These are phyloP conservation scores for Heteropelma amictum DNA, from an alignment of 2,888 invertebrate species.

Conservation along the genomic window DNA sequence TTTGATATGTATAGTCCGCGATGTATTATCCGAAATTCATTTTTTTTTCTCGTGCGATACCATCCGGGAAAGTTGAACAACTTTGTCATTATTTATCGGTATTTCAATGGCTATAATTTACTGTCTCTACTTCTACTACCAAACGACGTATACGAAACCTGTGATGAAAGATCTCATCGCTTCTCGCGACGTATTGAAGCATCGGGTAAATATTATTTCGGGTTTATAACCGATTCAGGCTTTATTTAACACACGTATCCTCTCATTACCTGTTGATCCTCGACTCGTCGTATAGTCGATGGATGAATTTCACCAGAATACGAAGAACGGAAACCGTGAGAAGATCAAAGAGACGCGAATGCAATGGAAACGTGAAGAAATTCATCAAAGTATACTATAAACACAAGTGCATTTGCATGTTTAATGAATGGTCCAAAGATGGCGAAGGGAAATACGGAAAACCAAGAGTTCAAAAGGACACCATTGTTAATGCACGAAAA, in stretches of 20 bases:
- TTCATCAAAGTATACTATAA: too few relatives aligned
- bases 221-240: conserved; percentile 37
- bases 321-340: too few relatives aligned
- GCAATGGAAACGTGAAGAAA: too few relatives aligned
- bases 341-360: too few relatives aligned
- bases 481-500: not conserved
- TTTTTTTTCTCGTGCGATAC: not conserved
- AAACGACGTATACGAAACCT: conserved; percentile 42
- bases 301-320: not conserved
- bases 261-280: conserved; percentile 46
- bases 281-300: not conserved
- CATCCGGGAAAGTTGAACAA: conserved; percentile 6
- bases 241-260: conserved; percentile 20
- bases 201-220: conserved; percentile 42
- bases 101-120: conserved; percentile 38
- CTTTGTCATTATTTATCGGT: conserved; percentile 50
- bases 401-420: too few relatives aligned
- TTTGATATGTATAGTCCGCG: conserved; percentile 40
- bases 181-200: conserved; percentile 5
- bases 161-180: not conserved
- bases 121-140: too few relatives aligned
- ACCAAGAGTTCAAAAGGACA: not conserved
- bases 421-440: not conserved
- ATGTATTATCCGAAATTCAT: conserved; percentile 34
- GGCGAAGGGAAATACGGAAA: not conserved